These are phyloP conservation scores for Bolinopsis microptera DNA, from an alignment of 37 sponge, comb jelly and placozoan genomes.

Conservation along the genomic window DNA sequence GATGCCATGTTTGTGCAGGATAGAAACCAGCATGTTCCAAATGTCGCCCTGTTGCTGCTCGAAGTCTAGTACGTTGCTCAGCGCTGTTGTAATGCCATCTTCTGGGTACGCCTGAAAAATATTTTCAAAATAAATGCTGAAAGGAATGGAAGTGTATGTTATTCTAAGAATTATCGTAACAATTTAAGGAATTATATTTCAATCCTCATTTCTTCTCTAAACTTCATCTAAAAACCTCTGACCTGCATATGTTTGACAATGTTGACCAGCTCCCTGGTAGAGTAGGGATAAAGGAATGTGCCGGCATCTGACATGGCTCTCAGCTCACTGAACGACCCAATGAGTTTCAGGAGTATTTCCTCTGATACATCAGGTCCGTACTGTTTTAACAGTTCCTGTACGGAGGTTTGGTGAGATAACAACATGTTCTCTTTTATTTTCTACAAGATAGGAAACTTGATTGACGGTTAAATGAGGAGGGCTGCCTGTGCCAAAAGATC, in stretches of 20 bases:
- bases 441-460: too few species aligned
- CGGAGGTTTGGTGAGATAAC: too few species aligned
- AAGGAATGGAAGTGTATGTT: too few species aligned
- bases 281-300: constrained; percentile 85
- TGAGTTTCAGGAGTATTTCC: constrained; percentile 73
- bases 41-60: constrained; percentile 78
- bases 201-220: too few species aligned
- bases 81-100: constrained; percentile 76
- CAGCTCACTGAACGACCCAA: constrained; percentile 81
- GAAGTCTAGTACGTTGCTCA: constrained; percentile 89
- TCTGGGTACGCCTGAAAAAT: constrained; percentile 74
- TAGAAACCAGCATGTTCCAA: constrained; percentile 70
- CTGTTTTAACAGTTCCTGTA: constrained; percentile 79
- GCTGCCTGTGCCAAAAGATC: too few species aligned
- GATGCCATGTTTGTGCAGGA: constrained; percentile 87
- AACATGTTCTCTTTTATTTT: too few species aligned
- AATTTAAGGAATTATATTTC: too few species aligned
- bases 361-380: constrained; percentile 81
- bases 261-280: constrained; percentile 89
- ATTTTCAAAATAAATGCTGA: not conserved
- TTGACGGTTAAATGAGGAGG: too few species aligned
- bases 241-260: constrained; percentile 86
- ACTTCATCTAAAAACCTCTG: too few species aligned
- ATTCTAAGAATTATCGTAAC: too few species aligned
- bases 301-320: constrained; percentile 84